Evolutionary conservation across 2,888 invertebrate species (phyloP), one percentile per base, ranked within the genome.

Genomic region (Hydrotaea cyrtoneurina): DNA sequence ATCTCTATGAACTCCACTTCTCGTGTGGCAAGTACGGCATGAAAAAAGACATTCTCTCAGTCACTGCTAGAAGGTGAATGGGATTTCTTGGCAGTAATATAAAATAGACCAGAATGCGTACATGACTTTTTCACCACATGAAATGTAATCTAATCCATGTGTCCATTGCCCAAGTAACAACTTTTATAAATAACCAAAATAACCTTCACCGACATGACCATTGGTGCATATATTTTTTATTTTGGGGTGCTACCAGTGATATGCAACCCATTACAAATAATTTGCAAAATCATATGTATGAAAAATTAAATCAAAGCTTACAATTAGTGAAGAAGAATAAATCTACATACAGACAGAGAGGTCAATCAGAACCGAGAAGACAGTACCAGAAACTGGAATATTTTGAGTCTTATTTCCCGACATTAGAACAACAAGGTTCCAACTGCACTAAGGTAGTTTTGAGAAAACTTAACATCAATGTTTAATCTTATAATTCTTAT

Each of bases 141-240:
- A 75, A 75, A 80, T 80, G 83, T 75, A 83, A 83, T 83, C 80
- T 75, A 83, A 78, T 80, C 78, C 74, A 50, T 46, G 74, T 80
- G 75, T 77, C 74, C 78, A 80, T 55, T 74, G 71, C 78, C 57
- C 74, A 74, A 71, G 64, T 59, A 71, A 71, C 19, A 71, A 46
- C 71, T 46, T 50, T n/a, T 19, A 8, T 53, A 23, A 71, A 71
- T 23, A 31, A 71, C 53, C 11, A 39, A 8, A 50, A 64, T 62
- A 1, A 55, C 17, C 75, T 39, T 36, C 72, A 39, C 53, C 36
- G 23, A 74, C 69, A 78, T 77, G 80, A 74, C 59, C 76, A 83
- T 80, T 83, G 26, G 10, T 21, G 21, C 19, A 55, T 55, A 55
- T 53, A 17, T 55, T 55, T 55, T 19, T 53, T 2, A 31, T 53